phyloP scores from a whole-genome alignment of 2,888 invertebrate genomes.

The Alsophila aescularia region DNA sequence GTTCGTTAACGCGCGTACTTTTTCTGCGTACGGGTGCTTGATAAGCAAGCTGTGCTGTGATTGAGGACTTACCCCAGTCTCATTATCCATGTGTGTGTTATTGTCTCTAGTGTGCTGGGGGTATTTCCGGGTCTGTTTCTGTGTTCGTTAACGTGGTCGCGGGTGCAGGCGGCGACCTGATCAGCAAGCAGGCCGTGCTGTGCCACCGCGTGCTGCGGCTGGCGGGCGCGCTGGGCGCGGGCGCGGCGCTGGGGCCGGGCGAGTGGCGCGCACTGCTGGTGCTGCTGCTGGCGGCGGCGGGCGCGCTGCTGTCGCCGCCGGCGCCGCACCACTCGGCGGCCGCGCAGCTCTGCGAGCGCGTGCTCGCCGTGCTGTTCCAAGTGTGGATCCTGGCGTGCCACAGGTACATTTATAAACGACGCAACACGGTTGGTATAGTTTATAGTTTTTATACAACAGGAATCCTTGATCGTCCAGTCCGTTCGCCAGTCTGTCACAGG shows the following conservation, averaged over 20 bases:
- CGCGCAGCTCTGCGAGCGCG: slow-evolving; percentile 96
- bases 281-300: slow-evolving; percentile 92
- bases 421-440: too few species aligned
- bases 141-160: not conserved
- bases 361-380: slow-evolving; percentile 96
- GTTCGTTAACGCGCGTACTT: too few species aligned
- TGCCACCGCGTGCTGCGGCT: slow-evolving; percentile 96
- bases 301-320: slow-evolving; percentile 95
- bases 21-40: too few species aligned
- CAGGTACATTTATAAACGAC: slow-evolving; percentile 11
- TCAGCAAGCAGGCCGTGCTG: slow-evolving; percentile 96
- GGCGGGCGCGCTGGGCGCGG: slow-evolving; percentile 87
- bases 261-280: slow-evolving; percentile 96
- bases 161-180: slow-evolving; percentile 91
- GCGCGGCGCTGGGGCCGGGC: slow-evolving; percentile 87
- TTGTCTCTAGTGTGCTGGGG: too few species aligned
- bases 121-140: too few species aligned
- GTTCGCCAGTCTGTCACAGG: too few species aligned
- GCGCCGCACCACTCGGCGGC: slow-evolving; percentile 97
- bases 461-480: too few species aligned
- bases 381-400: slow-evolving; percentile 37
- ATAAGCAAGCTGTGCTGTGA: too few species aligned
- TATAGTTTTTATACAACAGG: too few species aligned
- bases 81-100: too few species aligned
- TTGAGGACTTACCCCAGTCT: too few species aligned